A percentile compares a stretch with the other conserved stretches of the same genome.
These are phyloP conservation scores for Vireo altiloquus DNA, from an alignment of 2,113 vertebrate species.

Conservation along the genomic window DNA sequence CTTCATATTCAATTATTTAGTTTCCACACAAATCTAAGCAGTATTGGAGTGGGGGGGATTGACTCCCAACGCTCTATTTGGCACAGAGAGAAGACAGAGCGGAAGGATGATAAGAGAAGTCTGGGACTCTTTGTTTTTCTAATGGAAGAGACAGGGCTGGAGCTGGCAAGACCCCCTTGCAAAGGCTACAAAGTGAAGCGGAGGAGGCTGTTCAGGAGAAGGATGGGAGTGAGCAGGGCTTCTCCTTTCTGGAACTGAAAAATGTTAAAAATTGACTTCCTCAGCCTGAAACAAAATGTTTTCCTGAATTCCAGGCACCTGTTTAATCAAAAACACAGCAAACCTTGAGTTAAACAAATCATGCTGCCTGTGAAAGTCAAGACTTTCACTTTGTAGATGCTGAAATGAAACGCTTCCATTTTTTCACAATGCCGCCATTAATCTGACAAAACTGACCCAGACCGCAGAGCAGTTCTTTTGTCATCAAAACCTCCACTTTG, in stretches of 20 bases:
- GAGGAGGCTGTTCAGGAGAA: neutral
- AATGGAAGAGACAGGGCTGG: neutral
- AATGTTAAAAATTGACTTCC: neutral
- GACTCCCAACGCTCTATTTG: neutral
- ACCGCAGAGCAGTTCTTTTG: neutral
- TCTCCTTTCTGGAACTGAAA: neutral
- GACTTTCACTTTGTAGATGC: neutral
- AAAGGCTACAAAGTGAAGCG: accelerated
- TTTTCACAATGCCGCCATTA: neutral
- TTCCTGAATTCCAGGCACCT: neutral
- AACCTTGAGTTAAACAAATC: neutral
- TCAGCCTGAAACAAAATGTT: neutral
- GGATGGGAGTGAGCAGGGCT: neutral
- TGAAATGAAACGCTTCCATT: neutral
- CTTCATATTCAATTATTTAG: slow-evolving; percentile 1
- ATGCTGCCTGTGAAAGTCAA: neutral
- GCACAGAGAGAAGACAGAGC: neutral
- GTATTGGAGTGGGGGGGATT: accelerated
- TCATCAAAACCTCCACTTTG: neutral
- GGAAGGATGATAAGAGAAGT: neutral
- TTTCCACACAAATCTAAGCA: neutral
- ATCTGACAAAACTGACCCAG: neutral
- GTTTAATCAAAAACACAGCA: neutral
- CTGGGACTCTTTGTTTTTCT: neutral
- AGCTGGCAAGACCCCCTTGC: accelerated